Evolutionary conservation across 2,113 vertebrate species (phyloP).

Genomic region (Polypterus bichir): DNA sequence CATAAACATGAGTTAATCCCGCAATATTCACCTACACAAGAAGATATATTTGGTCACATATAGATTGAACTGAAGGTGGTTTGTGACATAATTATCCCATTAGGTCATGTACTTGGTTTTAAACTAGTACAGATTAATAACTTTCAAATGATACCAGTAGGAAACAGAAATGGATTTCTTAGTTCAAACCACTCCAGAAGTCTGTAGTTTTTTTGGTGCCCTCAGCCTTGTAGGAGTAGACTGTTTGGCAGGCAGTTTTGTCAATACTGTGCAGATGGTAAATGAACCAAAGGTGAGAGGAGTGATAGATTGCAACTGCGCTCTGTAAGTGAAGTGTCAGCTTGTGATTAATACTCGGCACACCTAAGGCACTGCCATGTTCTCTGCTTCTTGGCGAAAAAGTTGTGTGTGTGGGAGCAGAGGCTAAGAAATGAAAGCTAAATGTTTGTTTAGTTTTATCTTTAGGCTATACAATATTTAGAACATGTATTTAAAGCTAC

Average conservation of each 20-base stretch:
- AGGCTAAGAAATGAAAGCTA: not conserved
- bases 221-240: constrained; percentile 16
- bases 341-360: constrained; percentile 28
- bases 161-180: no score
- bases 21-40: no score
- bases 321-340: constrained; percentile 21
- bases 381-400: constrained; percentile 36
- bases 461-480: no score
- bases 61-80: no score
- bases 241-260: constrained; percentile 21
- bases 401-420: constrained; percentile 31
- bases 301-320: constrained; percentile 18
- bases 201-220: not conserved
- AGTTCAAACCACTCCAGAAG: not conserved
- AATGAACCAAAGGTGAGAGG: constrained; percentile 33
- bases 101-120: no score
- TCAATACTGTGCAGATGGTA: constrained; percentile 42
- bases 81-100: no score
- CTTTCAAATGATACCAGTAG: no score
- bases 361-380: constrained; percentile 33
- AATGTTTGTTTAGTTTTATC: no score
- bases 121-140: no score
- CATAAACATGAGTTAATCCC: no score
- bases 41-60: no score
- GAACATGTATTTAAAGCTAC: no score